phyloP scores from a whole-genome alignment of 2,888 invertebrate genomes.

The Lithophane leautieri region DNA sequence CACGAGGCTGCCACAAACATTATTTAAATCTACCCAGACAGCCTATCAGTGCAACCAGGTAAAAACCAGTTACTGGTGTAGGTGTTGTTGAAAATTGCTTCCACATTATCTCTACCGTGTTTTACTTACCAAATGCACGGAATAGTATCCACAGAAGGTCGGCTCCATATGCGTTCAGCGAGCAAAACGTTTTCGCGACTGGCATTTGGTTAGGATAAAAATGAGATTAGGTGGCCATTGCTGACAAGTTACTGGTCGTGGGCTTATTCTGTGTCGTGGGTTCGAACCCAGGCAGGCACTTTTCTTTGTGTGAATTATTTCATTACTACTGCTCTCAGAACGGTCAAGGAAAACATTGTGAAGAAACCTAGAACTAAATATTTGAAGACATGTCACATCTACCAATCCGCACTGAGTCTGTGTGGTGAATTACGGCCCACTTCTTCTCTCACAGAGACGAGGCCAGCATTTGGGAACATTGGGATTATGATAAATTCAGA shows the following conservation, averaged over 20 bases:
- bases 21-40: background rate
- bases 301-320: background rate
- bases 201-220: no score
- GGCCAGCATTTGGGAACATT: background rate
- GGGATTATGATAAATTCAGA: background rate
- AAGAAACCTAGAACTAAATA: background rate
- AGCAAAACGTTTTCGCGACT: no score
- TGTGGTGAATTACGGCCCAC: background rate
- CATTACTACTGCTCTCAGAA: background rate
- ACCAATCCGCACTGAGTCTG: background rate
- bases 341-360: background rate
- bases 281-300: background rate
- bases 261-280: background rate
- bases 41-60: background rate
- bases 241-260: no score
- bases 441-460: background rate
- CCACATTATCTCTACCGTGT: slow-evolving; percentile 31
- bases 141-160: slow-evolving; percentile 9
- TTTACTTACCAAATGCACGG: slow-evolving; percentile 25
- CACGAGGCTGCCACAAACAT: background rate
- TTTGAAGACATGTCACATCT: background rate
- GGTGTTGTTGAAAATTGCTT: slow-evolving; percentile 42
- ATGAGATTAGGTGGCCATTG: no score
- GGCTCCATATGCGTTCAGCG: background rate
- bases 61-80: slow-evolving; percentile 1